Conservation (phyloP, 1,140 invertebrate species). For the Magallana gigas region DNA sequence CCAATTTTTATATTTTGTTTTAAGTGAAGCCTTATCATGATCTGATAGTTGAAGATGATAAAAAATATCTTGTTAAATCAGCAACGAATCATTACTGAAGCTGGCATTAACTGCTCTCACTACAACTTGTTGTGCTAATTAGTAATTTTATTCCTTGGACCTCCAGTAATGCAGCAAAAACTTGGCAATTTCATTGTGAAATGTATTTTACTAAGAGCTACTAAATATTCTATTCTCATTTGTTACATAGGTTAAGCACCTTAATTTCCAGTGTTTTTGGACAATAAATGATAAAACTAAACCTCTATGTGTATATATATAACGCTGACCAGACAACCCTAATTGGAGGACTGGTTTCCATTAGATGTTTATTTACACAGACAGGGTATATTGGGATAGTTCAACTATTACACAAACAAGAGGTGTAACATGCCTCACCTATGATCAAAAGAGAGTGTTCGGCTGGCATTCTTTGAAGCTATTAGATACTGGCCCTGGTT, state of each 20-base stretch:
- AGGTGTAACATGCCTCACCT: slow-evolving; percentile 24
- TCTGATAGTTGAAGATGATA: slow-evolving; percentile 9
- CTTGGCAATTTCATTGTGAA: no score
- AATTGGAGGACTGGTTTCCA: neutral
- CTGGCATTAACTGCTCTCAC: neutral
- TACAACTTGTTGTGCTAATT: neutral
- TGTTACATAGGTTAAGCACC: no score
- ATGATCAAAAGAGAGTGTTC: neutral
- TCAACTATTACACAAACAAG: slow-evolving; percentile 20
- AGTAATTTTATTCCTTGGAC: no score
- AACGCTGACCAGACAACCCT: neutral
- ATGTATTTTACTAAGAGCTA: no score
- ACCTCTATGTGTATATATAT: neutral
- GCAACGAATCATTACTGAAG: neutral
- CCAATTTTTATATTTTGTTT: neutral
- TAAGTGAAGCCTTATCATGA: slow-evolving; percentile 24
- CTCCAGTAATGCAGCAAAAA: no score
- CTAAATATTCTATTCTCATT: no score
- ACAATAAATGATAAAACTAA: no score
- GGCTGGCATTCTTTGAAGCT: neutral
- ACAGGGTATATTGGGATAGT: neutral
- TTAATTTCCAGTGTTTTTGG: no score
- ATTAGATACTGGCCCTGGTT: neutral
- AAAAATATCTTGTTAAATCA: neutral
- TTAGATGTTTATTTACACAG: slow-evolving; percentile 22